Percentiles rank a stretch among this genome's conserved stretches.
These are phyloP conservation scores for Perca schrenkii DNA, from an alignment of 2,113 vertebrate species.

Conservation along the genomic window DNA sequence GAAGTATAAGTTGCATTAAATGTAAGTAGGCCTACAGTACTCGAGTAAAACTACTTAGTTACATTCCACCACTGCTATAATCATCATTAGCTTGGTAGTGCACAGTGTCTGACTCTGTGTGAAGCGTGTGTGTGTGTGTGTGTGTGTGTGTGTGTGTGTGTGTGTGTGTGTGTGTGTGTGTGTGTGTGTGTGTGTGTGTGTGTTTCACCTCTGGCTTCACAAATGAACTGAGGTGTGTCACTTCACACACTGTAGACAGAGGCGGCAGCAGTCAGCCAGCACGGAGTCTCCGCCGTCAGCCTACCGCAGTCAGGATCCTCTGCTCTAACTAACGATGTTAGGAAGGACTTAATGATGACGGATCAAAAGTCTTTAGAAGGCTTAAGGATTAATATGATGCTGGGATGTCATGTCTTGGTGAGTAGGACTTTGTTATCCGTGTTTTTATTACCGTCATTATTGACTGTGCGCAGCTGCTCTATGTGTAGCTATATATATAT, in stretches of 20 bases:
- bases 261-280: constrained; percentile 18
- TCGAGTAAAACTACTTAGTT: background rate
- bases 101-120: background rate
- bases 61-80: background rate
- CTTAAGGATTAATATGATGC: background rate
- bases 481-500: background rate
- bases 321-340: background rate
- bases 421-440: background rate
- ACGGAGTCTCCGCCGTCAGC: constrained; percentile 1
- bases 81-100: background rate
- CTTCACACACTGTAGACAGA: constrained; percentile 23
- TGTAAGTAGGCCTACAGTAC: background rate
- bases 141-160: background rate
- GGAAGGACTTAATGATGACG: background rate
- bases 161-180: no score
- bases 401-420: constrained; percentile 22
- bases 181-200: no score
- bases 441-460: background rate
- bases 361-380: background rate
- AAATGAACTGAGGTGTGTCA: background rate
- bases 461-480: background rate
- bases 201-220: no score
- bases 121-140: background rate
- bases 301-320: background rate
- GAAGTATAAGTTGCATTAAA: background rate